phyloP scores from a whole-genome alignment of 2,888 invertebrate species.

The Balanococcus diminutus region DNA sequence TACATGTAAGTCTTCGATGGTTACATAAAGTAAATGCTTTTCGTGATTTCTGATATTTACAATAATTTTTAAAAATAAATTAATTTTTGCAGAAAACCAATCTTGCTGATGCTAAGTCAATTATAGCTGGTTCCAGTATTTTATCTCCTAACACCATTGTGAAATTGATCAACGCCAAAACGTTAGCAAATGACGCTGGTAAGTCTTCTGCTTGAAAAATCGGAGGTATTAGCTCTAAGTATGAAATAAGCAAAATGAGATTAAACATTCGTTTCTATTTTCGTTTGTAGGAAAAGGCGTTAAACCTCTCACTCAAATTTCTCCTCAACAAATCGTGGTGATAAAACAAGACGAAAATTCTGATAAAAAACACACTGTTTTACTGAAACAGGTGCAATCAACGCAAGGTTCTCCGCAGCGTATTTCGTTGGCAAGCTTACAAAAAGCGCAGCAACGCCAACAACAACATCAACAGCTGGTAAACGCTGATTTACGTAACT shows the following conservation, averaged over 20 bases:
- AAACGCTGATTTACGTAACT: not conserved
- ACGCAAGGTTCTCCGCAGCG: not conserved
- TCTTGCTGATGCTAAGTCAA: constrained; percentile 42
- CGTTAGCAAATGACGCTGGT: constrained; percentile 19
- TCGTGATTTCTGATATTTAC: not conserved
- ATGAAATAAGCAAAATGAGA: no score
- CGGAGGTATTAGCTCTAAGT: no score
- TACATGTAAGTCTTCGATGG: not conserved
- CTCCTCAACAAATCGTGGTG: constrained; percentile 48
- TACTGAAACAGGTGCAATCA: constrained; percentile 44
- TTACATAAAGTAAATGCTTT: not conserved
- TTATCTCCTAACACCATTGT: constrained; percentile 39
- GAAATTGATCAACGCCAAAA: constrained; percentile 41
- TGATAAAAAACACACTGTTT: constrained; percentile 42
- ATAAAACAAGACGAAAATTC: constrained; percentile 41
- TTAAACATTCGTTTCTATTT: not conserved
- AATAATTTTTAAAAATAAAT: not conserved
- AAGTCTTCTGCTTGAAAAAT: not conserved
- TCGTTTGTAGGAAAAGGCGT: constrained; percentile 23
- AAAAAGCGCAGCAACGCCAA: constrained; percentile 55
- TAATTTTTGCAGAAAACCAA: constrained; percentile 31
- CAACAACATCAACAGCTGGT: constrained; percentile 57
- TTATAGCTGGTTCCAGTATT: constrained; percentile 43
- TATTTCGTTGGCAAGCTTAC: not conserved
- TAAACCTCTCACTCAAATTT: constrained; percentile 48